Evolutionary conservation across 2,113 vertebrate species (phyloP).

Genomic region (Phalacrocorax aristotelis): DNA sequence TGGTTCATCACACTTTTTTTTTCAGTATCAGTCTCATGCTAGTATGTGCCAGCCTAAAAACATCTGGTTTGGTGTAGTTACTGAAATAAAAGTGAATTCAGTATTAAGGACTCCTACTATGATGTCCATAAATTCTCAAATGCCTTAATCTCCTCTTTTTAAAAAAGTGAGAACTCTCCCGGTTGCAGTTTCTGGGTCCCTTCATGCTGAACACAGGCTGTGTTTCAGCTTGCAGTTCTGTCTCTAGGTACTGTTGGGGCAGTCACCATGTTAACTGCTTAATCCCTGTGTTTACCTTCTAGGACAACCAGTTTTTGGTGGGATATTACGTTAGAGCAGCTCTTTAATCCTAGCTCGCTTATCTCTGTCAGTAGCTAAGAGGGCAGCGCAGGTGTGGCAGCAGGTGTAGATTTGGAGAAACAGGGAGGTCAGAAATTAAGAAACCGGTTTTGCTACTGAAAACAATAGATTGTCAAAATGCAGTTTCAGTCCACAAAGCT

Average conservation of each 20-base stretch:
- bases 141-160: background rate
- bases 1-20: background rate
- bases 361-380: accelerated
- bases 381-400: background rate
- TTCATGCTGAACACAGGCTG: accelerated
- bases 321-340: background rate
- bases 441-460: background rate
- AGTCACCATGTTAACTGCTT: background rate
- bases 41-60: background rate
- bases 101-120: background rate
- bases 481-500: background rate
- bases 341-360: background rate
- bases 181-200: background rate
- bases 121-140: background rate
- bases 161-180: background rate
- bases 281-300: background rate
- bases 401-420: background rate
- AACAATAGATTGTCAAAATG: accelerated
- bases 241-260: accelerated
- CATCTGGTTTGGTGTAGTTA: background rate
- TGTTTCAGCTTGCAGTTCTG: background rate
- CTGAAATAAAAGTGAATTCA: background rate
- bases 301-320: accelerated
- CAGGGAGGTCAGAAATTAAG: background rate
- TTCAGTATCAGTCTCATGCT: background rate